Evolutionary conservation across 2,888 invertebrate species (phyloP).

Genomic region (Charanyca ferruginea): DNA sequence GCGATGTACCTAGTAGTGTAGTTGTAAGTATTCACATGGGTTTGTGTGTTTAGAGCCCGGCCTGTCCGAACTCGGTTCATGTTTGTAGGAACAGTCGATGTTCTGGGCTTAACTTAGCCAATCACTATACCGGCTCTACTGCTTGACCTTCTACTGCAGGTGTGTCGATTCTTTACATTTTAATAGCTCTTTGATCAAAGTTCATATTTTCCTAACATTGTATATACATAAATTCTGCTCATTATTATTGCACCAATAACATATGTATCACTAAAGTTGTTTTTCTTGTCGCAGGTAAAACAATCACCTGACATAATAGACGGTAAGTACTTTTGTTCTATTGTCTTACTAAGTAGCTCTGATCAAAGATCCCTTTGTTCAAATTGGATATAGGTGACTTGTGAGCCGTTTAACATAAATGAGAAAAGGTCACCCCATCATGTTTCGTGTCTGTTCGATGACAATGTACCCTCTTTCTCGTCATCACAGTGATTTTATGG

Average conservation of each 20-base stretch:
- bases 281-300: constrained; percentile 53
- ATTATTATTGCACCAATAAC: constrained; percentile 1
- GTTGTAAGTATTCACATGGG: too few species aligned
- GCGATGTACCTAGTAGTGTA: too few species aligned
- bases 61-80: too few species aligned
- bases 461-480: background rate
- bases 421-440: constrained; percentile 13
- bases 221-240: constrained; percentile 13
- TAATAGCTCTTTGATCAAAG: too few species aligned
- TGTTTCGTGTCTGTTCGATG: background rate
- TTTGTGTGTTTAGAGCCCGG: too few species aligned
- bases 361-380: constrained; percentile 24
- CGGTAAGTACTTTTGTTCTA: constrained; percentile 50
- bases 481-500: background rate
- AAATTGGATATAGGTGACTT: constrained; percentile 12
- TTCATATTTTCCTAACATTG: background rate
- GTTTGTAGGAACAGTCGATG: too few species aligned
- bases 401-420: constrained; percentile 4
- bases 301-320: constrained; percentile 31
- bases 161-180: too few species aligned
- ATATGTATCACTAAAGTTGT: constrained; percentile 19
- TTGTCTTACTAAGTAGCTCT: constrained; percentile 16
- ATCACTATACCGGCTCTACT: too few species aligned
- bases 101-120: too few species aligned
- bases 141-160: too few species aligned